Base-by-base conservation (phyloP, 2,113 vertebrate genomes). In the Pachyramphus minor region DNA sequence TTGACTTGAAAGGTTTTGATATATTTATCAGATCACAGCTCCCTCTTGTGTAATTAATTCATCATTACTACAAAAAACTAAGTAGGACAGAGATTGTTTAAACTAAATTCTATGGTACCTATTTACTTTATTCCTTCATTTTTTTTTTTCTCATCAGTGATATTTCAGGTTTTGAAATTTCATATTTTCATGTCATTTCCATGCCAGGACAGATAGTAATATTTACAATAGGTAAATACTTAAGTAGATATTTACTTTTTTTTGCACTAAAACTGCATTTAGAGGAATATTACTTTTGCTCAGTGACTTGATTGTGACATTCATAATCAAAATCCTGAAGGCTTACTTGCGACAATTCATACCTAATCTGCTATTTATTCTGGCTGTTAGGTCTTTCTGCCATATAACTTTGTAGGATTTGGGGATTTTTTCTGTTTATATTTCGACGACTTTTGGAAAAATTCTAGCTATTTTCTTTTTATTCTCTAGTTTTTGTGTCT, bases 1-100 rank as follows among this genome's bases (percentile, higher is more conserved):
- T n/a, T 30, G 7, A 10, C 25, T 24, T 7, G 5, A 35, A 59
- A 58, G 49, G 33, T 28, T 68, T 53, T 33, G 11, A 58, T 49
- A 5, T 33, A 62, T 72, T 87, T 77, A 59, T 55, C 92, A 78
- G 56, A 59, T 77, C 45, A 93, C 44, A 93, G 96, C 96, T 93
- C 97, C 97, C 97, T 87, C 97, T 96, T 87, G 87, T 90, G 97
- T 93, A 85, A 81, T 16, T 92, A 83, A 81, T 14, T 80, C 37
- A 5, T 18, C 23, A 30, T 79, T 80, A 92, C 53, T 95, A 68
- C 91, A 96, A 81, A 71, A 96, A 87, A 25, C 18, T 62, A 44
- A 58, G 7, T 37, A 28, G 31, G 17, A 12, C 2, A 17, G 27
- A 60, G 41, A 35, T 30, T 37, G 20, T n/a, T 90, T 72, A 37